These are phyloP conservation scores for Chironomus riparius DNA, from an alignment of 2,888 invertebrate species.

Conservation along the genomic window DNA sequence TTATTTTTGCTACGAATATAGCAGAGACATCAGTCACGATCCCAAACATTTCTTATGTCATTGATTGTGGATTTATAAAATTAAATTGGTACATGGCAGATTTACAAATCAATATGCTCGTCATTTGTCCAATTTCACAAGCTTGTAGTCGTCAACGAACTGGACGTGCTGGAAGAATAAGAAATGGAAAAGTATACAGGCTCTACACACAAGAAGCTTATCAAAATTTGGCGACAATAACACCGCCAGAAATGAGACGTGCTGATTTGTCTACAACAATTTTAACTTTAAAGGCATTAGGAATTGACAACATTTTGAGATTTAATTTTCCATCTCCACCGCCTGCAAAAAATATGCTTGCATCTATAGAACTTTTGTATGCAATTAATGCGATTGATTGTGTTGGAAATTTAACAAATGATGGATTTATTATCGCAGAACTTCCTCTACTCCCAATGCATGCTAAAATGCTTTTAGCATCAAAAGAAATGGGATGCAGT, in stretches of 20 bases:
- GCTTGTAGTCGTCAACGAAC: constrained; percentile 88
- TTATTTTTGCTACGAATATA: constrained; percentile 90
- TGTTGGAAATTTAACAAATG: constrained; percentile 62
- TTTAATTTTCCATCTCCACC: constrained; percentile 92
- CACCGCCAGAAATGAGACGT: constrained; percentile 89
- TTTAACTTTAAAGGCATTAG: constrained; percentile 85
- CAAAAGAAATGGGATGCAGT: constrained; percentile 83
- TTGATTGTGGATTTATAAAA: constrained; percentile 95
- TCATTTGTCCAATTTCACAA: constrained; percentile 72
- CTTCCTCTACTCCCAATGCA: constrained; percentile 81
- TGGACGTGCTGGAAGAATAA: constrained; percentile 81
- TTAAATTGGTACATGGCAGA: constrained; percentile 79
- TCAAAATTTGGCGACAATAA: constrained; percentile 55
- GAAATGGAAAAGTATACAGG: constrained; percentile 77
- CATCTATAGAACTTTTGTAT: constrained; percentile 78
- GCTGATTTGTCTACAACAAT: constrained; percentile 77
- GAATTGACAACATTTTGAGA: constrained; percentile 81
- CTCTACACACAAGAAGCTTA: constrained; percentile 72
- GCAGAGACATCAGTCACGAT: constrained; percentile 97
- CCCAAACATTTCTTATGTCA: constrained; percentile 82
- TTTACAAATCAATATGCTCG: constrained; percentile 74
- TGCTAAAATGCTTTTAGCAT: constrained; percentile 72
- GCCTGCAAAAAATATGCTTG: constrained; percentile 75
- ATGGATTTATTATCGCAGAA: constrained; percentile 83
- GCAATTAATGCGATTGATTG: constrained; percentile 76